phyloP scores from a whole-genome alignment of 2,888 invertebrate genomes.

The Phengaris arion region DNA sequence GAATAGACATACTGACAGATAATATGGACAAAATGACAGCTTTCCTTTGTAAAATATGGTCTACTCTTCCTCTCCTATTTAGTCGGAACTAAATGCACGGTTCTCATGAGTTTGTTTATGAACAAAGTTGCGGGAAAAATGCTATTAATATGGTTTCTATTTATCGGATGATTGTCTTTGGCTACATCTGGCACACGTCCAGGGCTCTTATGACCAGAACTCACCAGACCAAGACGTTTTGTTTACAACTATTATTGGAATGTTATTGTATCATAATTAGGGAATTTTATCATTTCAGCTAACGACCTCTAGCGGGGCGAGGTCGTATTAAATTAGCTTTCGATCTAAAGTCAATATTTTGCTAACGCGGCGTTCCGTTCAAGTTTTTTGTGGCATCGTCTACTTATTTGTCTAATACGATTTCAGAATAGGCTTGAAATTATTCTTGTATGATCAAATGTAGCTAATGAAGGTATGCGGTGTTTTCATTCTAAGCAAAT shows the following conservation, averaged over 20 bases:
- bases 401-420: background rate
- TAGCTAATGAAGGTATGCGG: too few relatives aligned
- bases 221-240: conserved; percentile 1
- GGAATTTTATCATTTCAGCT: background rate
- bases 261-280: conserved; percentile 19
- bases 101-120: background rate
- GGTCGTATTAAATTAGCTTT: conserved; percentile 11
- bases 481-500: too few relatives aligned
- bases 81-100: background rate
- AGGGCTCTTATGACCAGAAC: background rate
- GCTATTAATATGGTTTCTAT: conserved; percentile 13
- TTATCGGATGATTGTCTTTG: conserved; percentile 7
- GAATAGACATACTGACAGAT: too few relatives aligned
- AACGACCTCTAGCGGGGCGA: background rate
- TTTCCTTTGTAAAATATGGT: too few relatives aligned
- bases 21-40: too few relatives aligned
- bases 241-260: conserved; percentile 22
- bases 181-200: background rate
- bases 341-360: background rate
- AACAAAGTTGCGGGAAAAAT: background rate
- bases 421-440: conserved; percentile 2
- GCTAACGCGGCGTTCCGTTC: background rate
- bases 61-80: too few relatives aligned
- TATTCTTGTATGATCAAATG: too few relatives aligned
- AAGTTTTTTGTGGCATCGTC: background rate